Percentiles rank a stretch among this genome's conserved stretches.
These are phyloP conservation scores for Drosophila subsilvestris DNA, from an alignment of 2,888 invertebrate genomes.

Conservation along the genomic window DNA sequence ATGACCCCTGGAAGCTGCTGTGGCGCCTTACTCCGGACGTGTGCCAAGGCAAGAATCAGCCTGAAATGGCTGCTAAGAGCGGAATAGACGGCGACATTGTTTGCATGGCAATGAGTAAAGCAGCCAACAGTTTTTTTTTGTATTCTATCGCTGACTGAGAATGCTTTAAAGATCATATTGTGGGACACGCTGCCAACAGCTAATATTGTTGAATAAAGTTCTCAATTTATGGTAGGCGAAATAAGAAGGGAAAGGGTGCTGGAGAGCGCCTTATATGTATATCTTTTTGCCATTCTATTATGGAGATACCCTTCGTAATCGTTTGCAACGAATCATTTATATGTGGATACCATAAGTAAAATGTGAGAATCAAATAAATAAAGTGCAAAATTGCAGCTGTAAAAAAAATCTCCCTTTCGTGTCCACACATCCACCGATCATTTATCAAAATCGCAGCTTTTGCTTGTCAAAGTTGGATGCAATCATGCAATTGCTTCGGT, in stretches of 20 bases:
- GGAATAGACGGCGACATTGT: conserved; percentile 22
- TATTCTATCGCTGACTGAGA: not conserved
- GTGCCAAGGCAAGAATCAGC: conserved; percentile 24
- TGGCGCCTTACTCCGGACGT: conserved; percentile 11
- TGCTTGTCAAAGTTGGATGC: conserved; percentile 20
- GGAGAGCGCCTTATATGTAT: too few species aligned
- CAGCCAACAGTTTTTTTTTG: not conserved
- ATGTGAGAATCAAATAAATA: not conserved
- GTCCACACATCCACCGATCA: conserved; percentile 42
- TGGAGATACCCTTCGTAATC: too few species aligned
- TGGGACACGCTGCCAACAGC: not conserved
- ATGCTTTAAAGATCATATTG: not conserved
- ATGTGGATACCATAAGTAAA: not conserved
- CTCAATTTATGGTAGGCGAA: not conserved
- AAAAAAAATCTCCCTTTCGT: not conserved
- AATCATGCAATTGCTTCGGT: not conserved
- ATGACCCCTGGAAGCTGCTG: conserved; percentile 28
- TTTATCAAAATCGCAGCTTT: conserved; percentile 50
- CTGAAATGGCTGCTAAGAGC: conserved; percentile 24
- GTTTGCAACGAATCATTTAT: not conserved
- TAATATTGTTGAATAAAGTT: not conserved
- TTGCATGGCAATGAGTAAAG: conserved; percentile 52
- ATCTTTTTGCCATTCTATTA: too few species aligned
- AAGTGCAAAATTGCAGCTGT: not conserved
- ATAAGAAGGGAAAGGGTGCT: too few species aligned